Evolutionary conservation across 2,797 vertebrate genomes (phyloP), one percentile per base, ranked within the genome.

Genomic region (Paedocypris micromegethes): DNA sequence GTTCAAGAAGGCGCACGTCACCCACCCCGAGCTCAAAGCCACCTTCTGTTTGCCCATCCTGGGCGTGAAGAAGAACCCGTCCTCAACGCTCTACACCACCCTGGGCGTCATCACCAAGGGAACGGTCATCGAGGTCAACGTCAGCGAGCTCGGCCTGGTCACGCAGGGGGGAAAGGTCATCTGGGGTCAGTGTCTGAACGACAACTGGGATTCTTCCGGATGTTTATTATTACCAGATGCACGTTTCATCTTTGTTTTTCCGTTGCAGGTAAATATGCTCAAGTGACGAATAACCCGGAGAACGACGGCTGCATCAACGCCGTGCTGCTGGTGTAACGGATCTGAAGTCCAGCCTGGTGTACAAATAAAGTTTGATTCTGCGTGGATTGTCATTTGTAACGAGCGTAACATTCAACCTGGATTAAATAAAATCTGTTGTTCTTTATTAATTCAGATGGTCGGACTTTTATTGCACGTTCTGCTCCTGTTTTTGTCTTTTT

Each of bases 281-380:
- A 98, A 82, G 97, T 98, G 79, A 98, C 95, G 3, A 99, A 99
- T 80, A 98, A 97, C 85, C 97, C 97, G 9, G 97, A 98, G 87
- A 98, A 98, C 0, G 94, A 98, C 4, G 96, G 96, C 64, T 98
- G 97, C 76, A 98, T 98, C 75, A 98, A 98, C 46, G 95, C 94
- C 2, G 88, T 98, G 72, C 84, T 98, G 56, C 91, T 98, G 61
- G 94, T 99, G 44, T 99, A 77, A 82, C 84, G 72, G 81, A 77
- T 6, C 39, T 53, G 6, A 44, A 51, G 39, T 23, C 23, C 23
- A 23, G 23, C 23, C 23, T 23, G 1, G 23, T 23, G 23, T 23
- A 23, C 23, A 23, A 23, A 1, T 23, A 23, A 23, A 23, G 23
- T 23, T 23, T 23, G 23, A 23, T 23, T 23, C 23, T 23, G 23